phyloP scores from a whole-genome alignment of 2,113 vertebrate species.

The Corythoichthys intestinalis region DNA sequence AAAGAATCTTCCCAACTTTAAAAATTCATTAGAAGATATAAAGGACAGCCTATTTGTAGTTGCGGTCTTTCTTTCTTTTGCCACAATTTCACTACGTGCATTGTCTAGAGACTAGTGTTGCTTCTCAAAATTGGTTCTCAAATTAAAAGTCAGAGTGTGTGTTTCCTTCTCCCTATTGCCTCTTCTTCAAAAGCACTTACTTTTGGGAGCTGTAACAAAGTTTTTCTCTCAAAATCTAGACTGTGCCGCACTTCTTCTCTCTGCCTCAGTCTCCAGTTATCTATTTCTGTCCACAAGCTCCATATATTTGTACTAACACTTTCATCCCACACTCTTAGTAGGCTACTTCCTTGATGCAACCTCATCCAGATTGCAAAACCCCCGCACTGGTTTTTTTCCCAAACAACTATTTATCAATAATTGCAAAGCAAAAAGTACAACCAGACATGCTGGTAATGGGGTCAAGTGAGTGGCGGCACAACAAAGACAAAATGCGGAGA shows the following conservation, averaged over 20 bases:
- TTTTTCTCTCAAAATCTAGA: conserved; percentile 44
- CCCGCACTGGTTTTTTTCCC: not conserved
- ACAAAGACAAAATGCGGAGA: conserved; percentile 9
- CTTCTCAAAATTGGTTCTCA: conserved; percentile 31
- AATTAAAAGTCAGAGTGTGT: conserved; percentile 47
- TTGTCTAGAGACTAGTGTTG: conserved; percentile 28
- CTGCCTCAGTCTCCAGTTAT: conserved; percentile 55
- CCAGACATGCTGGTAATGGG: conserved; percentile 27
- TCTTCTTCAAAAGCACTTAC: conserved; percentile 36
- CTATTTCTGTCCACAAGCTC: conserved; percentile 55
- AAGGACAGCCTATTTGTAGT: not conserved
- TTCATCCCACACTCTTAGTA: conserved; percentile 59
- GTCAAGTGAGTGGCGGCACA: conserved; percentile 28
- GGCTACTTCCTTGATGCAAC: conserved; percentile 38
- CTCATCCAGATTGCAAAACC: conserved; percentile 34
- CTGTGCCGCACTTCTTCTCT: conserved; percentile 33
- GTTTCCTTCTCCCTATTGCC: conserved; percentile 29
- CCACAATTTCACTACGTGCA: conserved; percentile 11
- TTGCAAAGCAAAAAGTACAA: conserved; percentile 28
- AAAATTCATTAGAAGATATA: conserved; percentile 26
- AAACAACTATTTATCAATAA: conserved; percentile 22
- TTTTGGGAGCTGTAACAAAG: conserved; percentile 27
- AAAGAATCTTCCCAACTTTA: conserved; percentile 13
- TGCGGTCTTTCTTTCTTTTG: conserved; percentile 1
- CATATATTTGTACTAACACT: conserved; percentile 51